Percentiles rank a stretch among this genome's conserved stretches.
Evolutionary conservation across 2,113 vertebrate species (phyloP).

Genomic region (Hyaena hyaena): DNA sequence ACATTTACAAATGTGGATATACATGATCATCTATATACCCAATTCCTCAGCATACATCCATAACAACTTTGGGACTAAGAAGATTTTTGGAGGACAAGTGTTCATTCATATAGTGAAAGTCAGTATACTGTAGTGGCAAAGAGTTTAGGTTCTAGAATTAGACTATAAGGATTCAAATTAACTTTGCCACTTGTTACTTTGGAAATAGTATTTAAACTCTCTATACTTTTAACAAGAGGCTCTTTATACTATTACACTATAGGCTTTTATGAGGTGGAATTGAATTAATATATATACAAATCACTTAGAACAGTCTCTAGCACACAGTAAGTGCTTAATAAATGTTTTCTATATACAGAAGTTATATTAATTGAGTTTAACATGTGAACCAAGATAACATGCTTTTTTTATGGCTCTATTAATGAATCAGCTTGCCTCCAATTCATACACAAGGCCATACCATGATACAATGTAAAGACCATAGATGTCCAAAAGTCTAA

Average conservation of each 20-base stretch:
- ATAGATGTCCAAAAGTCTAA: not conserved
- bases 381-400: not conserved
- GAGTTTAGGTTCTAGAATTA: not conserved
- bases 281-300: constrained; percentile 1
- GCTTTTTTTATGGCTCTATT: not conserved
- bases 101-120: not conserved
- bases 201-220: not conserved
- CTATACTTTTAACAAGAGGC: not conserved
- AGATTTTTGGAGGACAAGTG: not conserved
- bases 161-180: not conserved
- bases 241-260: not conserved
- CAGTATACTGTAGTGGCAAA: not conserved
- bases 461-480: not conserved
- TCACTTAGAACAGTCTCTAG: not conserved
- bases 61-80: not conserved
- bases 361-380: not conserved
- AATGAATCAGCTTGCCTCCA: not conserved
- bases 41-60: not conserved
- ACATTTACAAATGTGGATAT: not conserved
- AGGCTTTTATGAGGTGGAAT: not conserved
- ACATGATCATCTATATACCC: not conserved
- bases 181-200: not conserved
- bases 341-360: not conserved
- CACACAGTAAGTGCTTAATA: not conserved
- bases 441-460: not conserved